Base-by-base conservation (phyloP, 2,113 vertebrate species). In the Lamprotornis superbus region DNA sequence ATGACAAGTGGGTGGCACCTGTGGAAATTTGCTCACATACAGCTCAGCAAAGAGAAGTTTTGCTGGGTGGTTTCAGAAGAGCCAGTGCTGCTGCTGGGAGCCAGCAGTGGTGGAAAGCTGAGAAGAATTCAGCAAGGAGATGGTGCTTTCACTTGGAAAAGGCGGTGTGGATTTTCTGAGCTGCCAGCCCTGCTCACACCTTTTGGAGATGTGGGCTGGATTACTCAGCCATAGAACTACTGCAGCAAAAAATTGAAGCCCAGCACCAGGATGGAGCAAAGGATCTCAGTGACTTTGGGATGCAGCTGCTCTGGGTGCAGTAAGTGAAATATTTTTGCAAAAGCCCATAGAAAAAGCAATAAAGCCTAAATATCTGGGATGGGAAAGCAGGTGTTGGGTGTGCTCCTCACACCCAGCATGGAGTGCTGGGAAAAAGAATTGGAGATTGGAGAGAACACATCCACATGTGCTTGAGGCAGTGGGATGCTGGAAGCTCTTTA, bases 1-100 rank as follows among this genome's bases (percentile, higher is more conserved):
- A 27, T 0, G 7, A 14, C 9, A 22, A 83, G 46, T 5, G 14
- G 31, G 33, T 87, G 82, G 27, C 55, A 11, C 25, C 31, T 7
- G 20, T 3, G 3, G n/a, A 49, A 46, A 28, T 9, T 68, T 1
- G 0, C 19, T 60, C 0, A 0, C 30, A 22, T 2, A 0, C 5
- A 11, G n/a, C 50, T 74, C 46, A 44, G 68, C 28, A 4, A 65
- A 59, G 74, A 61, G 28, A 9, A 87, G 25, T 14, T 39, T 37
- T 74, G 49, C 33, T 0, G 6, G 9, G 19, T 44, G 64, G 11
- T 35, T 91, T 59, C 7, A 4, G 80, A 61, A 86, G 59, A 83
- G 53, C 30, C 2, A 3, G 30, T 14, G 1, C 2, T 27, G 59
- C 77, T 90, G 87, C 52, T 3, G 30, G 56, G 70, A 76, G 49